These are phyloP conservation scores for Dendrocopos noguchii DNA, from an alignment of 2,113 vertebrate species.

Conservation along the genomic window DNA sequence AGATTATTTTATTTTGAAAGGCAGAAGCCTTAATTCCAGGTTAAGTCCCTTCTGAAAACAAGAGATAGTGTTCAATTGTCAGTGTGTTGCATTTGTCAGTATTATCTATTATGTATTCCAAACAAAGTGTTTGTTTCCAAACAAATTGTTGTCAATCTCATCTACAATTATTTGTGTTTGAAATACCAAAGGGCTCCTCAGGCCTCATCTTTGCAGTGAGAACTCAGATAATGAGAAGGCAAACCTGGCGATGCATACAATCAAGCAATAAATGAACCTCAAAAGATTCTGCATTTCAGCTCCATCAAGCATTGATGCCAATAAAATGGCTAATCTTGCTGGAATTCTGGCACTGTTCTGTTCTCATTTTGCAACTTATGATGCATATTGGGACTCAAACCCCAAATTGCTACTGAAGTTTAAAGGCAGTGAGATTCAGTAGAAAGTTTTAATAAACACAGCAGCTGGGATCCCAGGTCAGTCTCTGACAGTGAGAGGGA, in stretches of 20 bases:
- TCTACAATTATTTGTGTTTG: slow-evolving; percentile 41
- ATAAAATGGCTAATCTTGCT: slow-evolving; percentile 41
- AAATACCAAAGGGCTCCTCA: slow-evolving; percentile 60
- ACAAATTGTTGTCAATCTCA: slow-evolving; percentile 9
- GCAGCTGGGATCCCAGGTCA: neutral
- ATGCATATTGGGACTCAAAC: neutral
- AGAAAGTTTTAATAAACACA: neutral
- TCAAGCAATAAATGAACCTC: slow-evolving; percentile 64
- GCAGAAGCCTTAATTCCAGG: neutral
- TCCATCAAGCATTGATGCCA: slow-evolving; percentile 24
- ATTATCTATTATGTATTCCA: slow-evolving; percentile 24
- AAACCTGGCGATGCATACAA: neutral
- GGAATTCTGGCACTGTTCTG: slow-evolving; percentile 10
- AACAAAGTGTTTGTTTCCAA: slow-evolving; percentile 40
- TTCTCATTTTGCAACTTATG: neutral
- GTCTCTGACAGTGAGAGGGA: neutral
- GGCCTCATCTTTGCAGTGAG: slow-evolving; percentile 33
- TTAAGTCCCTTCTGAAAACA: neutral
- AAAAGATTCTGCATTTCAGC: slow-evolving; percentile 43
- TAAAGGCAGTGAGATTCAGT: neutral
- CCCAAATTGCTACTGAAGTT: neutral
- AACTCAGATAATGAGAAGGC: slow-evolving; percentile 49
- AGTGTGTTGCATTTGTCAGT: neutral
- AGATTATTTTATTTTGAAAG: slow-evolving; percentile 12
- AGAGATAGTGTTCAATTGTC: neutral